Conservation (phyloP, 2,888 invertebrate species). For the Seira sanloemensis region DNA sequence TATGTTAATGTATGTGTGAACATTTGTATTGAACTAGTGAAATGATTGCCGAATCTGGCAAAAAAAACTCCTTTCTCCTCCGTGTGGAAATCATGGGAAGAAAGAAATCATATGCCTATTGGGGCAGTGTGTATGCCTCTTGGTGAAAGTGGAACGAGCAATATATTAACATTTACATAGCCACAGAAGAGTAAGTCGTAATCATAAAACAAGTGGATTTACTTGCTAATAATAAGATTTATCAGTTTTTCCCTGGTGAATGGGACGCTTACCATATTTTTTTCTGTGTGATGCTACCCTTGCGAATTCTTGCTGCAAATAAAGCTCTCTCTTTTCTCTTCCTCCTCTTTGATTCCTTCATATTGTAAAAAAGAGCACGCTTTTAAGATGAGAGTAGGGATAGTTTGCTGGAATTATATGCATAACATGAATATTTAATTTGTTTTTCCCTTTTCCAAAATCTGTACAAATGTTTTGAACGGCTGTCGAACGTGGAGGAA, state of each 20-base stretch:
- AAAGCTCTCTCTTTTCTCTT: no score
- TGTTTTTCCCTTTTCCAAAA: neutral
- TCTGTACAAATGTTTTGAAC: no score
- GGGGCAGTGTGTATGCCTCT: no score
- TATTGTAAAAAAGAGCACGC: no score
- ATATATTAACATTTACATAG: slow-evolving; percentile 37
- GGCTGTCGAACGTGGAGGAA: neutral
- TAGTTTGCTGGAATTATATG: no score
- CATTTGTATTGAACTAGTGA: no score
- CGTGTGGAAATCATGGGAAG: no score
- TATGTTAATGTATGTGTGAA: no score
- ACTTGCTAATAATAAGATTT: slow-evolving; percentile 58
- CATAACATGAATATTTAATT: slow-evolving; percentile 14
- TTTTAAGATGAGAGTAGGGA: no score
- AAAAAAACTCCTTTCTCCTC: no score
- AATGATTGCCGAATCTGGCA: no score
- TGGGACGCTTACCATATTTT: neutral
- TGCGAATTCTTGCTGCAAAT: neutral
- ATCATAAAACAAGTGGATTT: slow-evolving; percentile 55
- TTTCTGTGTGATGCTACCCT: neutral
- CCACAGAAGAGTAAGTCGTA: slow-evolving; percentile 33
- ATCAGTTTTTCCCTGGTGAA: slow-evolving; percentile 38
- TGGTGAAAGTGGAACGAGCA: slow-evolving; percentile 44
- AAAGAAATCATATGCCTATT: neutral
- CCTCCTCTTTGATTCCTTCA: no score